phyloP scores from a whole-genome alignment of 2,113 vertebrate species.

The Oxyruncus cristatus region DNA sequence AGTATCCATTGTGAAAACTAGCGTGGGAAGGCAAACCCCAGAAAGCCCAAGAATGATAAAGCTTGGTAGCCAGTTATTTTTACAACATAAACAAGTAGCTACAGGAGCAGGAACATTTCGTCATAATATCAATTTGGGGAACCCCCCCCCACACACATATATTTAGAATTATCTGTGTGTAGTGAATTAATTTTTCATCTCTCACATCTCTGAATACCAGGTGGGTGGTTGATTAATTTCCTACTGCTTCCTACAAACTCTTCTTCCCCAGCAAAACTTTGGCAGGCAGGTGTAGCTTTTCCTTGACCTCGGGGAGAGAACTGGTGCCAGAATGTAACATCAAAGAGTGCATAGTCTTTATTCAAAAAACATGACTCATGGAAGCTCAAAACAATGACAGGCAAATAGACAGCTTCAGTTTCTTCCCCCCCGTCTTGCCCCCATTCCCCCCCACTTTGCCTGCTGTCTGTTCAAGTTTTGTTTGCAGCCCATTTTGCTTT shows the following conservation, averaged over 20 bases:
- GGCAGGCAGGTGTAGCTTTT: background rate
- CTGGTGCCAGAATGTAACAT: background rate
- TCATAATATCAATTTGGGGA: background rate
- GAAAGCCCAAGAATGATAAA: background rate
- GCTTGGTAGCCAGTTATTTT: background rate
- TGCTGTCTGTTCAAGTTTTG: background rate
- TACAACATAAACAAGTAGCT: background rate
- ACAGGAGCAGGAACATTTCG: background rate
- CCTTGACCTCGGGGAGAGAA: background rate
- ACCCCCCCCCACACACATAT: rapidly evolving
- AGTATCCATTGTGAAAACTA: background rate
- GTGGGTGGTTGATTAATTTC: background rate
- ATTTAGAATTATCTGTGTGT: background rate
- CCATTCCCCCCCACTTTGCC: background rate
- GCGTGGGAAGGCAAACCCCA: background rate
- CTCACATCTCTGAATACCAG: background rate
- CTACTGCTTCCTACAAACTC: background rate
- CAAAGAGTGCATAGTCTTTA: background rate
- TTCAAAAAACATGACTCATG: rapidly evolving
- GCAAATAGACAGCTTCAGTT: rapidly evolving
- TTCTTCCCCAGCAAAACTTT: background rate
- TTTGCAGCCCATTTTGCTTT: background rate
- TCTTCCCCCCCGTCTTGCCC: rapidly evolving
- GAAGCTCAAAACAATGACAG: background rate
- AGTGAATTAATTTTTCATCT: background rate